Base-by-base conservation (phyloP, 2,888 invertebrate genomes). In the Rhyacophila evoluta region DNA sequence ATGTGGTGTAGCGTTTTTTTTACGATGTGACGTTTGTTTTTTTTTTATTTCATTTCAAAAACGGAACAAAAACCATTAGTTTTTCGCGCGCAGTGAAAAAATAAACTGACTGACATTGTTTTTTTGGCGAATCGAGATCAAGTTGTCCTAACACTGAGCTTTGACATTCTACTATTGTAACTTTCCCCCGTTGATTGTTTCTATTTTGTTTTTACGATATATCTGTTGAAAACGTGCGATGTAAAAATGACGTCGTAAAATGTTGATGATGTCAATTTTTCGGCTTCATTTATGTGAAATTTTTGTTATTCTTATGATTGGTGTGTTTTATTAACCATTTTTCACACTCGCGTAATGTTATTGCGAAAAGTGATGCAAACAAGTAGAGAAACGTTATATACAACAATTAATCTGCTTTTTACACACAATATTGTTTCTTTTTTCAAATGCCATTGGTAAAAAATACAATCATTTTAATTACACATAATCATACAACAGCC, bases 361-460 rank as follows among this genome's bases (percentile, higher is more conserved):
- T 74, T 69, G 74, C 74, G 67, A 33, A 74, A 55, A 74, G 29
- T 68, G 55, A 74, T n/a, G n/a, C n/a, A n/a, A n/a, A n/a, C n/a
- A n/a, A n/a, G n/a, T n/a, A n/a, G n/a, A n/a, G n/a, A n/a, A n/a
- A n/a, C n/a, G n/a, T n/a, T n/a, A n/a, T n/a, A n/a, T n/a, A n/a
- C n/a, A n/a, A n/a, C n/a, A n/a, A n/a, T n/a, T n/a, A n/a, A n/a
- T n/a, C n/a, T n/a, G n/a, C n/a, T n/a, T n/a, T n/a, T n/a, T n/a
- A n/a, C n/a, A n/a, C n/a, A n/a, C n/a, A n/a, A n/a, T n/a, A n/a
- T n/a, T n/a, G n/a, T n/a, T n/a, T n/a, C n/a, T n/a, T n/a, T n/a
- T n/a, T n/a, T n/a, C n/a, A n/a, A n/a, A n/a, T n/a, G n/a, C n/a
- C n/a, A n/a, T n/a, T n/a, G n/a, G n/a, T n/a, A n/a, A n/a, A n/a